Evolutionary conservation across 2,797 vertebrate species (phyloP), one percentile per base, ranked within the genome.

Genomic region (Pogoniulus pusillus): DNA sequence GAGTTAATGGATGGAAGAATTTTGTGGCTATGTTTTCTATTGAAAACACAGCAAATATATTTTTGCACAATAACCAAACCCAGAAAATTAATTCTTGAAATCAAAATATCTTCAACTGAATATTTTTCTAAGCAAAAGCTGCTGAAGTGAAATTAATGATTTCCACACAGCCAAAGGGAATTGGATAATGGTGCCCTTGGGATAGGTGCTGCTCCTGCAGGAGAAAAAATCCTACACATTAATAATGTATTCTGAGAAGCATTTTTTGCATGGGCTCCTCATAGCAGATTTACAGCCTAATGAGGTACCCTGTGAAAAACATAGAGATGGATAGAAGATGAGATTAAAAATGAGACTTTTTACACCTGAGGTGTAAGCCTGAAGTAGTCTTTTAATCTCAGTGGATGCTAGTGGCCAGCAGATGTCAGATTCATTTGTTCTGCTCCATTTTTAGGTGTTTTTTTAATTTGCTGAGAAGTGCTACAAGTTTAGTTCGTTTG

Each of bases 91-190:
- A 79, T 18, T 26, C 58, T 69, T 75, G 75, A 92, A 87, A 87
- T 27, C 8, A 30, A 82, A 83, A 49, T 58, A 37, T 57, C 58
- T 81, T 49, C 22, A 65, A 78, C 18, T 22, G 72, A 93, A 77
- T 51, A 68, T 88, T 91, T 91, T 76, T 91, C 62, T 84, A 78
- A 94, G 87, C 49, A 85, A 72, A 83, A 81, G 30, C 13, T 76
- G 65, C 69, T 62, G 32, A 78, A 86, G 80, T 71, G 49, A 89
- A 87, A 78, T 87, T 60, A 90, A 81, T 92, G 74, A 65, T 71
- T 57, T 51, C 73, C 65, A 85, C 32, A 39, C 7, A 73, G 60
- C 20, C 43, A 83, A 91, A 63, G 32, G 53, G 27, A 90, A 35
- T 23, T 32, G 60, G 37, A 18, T 75, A 93, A 86, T 30, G 26